Conservation (phyloP, 2,113 vertebrate genomes). For the Scophthalmus maximus region DNA sequence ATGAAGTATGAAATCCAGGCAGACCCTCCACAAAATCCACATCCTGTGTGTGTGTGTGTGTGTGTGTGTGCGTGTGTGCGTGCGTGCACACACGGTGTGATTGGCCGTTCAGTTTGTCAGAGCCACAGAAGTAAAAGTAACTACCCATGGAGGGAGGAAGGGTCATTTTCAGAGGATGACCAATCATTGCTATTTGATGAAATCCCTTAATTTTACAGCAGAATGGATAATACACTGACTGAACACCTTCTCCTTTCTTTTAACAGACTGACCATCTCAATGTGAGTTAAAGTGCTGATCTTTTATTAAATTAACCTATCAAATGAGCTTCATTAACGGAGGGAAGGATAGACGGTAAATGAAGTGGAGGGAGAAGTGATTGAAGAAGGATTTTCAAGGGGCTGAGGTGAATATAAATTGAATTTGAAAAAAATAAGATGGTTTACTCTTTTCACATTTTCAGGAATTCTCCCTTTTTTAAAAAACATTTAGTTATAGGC, state of each 20-base stretch:
- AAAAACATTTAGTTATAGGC: neutral
- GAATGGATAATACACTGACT: constrained; percentile 43
- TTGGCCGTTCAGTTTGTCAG: constrained; percentile 6
- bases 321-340: constrained; percentile 63
- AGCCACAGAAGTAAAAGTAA: constrained; percentile 2
- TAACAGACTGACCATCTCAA: constrained; percentile 52
- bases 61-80: neutral
- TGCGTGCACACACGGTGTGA: neutral
- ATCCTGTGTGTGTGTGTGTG: neutral
- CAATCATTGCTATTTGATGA: constrained; percentile 39
- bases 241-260: constrained; percentile 37
- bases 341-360: constrained; percentile 35
- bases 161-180: constrained; percentile 32
- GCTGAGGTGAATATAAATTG: neutral
- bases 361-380: constrained; percentile 42
- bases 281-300: constrained; percentile 61
- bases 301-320: constrained; percentile 68
- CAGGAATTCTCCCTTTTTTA: constrained; percentile 4
- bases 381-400: constrained; percentile 26
- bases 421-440: neutral
- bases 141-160: constrained; percentile 20
- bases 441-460: neutral
- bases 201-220: constrained; percentile 59
- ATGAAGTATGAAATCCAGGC: constrained; percentile 5
- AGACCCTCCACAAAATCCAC: constrained; percentile 6